Conservation (phyloP, 2,797 vertebrate genomes). For the Pantherophis alleghaniensis region DNA sequence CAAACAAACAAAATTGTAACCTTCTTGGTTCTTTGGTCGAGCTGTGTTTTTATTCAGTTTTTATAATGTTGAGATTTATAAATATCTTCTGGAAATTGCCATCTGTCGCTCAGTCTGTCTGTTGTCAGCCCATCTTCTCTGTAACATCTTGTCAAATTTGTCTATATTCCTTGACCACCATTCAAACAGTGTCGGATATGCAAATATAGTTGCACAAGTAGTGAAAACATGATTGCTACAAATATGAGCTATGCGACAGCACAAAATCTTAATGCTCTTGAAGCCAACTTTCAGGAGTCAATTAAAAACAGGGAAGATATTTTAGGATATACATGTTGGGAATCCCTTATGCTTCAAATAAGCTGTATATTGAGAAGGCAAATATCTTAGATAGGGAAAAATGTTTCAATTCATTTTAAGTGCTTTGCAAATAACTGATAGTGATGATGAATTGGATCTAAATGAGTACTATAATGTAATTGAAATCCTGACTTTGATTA, state of each 20-base stretch:
- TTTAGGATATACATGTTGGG: constrained; percentile 1
- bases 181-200: constrained; percentile 36
- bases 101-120: constrained; percentile 45
- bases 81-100: constrained; percentile 46
- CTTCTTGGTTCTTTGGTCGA: background rate
- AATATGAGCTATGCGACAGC: background rate
- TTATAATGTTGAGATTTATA: background rate
- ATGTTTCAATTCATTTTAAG: background rate
- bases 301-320: background rate
- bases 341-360: constrained; percentile 22
- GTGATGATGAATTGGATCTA: background rate
- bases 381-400: background rate
- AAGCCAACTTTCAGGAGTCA: constrained; percentile 17
- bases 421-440: background rate
- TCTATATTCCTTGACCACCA: constrained; percentile 37
- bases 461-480: background rate
- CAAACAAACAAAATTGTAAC: background rate
- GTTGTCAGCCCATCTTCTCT: constrained; percentile 39
- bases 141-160: constrained; percentile 29
- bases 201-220: constrained; percentile 23
- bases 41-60: constrained; percentile 8
- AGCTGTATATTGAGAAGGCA: background rate
- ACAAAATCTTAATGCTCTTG: constrained; percentile 11
- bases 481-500: background rate
- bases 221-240: constrained; percentile 23